Conservation (phyloP, 2,113 vertebrate genomes). For the Limanda limanda region DNA sequence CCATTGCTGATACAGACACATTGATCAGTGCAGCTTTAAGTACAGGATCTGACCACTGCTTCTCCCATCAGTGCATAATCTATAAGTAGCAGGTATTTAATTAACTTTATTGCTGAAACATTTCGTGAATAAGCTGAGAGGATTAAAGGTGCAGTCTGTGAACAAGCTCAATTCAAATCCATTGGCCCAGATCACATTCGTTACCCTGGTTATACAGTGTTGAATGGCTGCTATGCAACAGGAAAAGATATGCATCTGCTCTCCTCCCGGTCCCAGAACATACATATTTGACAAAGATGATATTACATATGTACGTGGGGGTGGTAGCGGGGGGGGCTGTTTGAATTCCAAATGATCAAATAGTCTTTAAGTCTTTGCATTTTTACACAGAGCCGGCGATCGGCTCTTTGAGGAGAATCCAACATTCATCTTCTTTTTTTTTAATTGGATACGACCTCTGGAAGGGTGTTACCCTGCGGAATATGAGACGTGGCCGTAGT, state of each 20-base stretch:
- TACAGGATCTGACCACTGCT: neutral
- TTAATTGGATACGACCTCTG: slow-evolving; percentile 72
- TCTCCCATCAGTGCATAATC: neutral
- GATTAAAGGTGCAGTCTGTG: slow-evolving; percentile 11
- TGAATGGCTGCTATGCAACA: slow-evolving; percentile 36
- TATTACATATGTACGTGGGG: slow-evolving; percentile 35
- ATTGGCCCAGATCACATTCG: slow-evolving; percentile 24
- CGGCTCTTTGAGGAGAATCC: slow-evolving; percentile 12
- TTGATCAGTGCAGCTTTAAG: neutral
- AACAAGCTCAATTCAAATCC: slow-evolving; percentile 23
- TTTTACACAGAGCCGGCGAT: slow-evolving; percentile 19
- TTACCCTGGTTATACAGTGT: neutral
- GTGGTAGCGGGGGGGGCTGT: neutral
- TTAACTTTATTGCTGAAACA: neutral
- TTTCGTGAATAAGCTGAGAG: neutral
- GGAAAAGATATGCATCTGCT: slow-evolving; percentile 15
- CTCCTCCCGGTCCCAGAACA: slow-evolving; percentile 47
- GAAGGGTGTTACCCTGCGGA: slow-evolving; percentile 38
- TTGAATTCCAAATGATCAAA: neutral
- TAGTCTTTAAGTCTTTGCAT: slow-evolving; percentile 33
- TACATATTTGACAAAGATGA: slow-evolving; percentile 59
- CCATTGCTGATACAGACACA: neutral
- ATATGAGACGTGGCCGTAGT: slow-evolving; percentile 52
- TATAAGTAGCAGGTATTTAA: neutral
- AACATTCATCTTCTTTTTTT: slow-evolving; percentile 65